Base-by-base conservation (phyloP, 1,140 invertebrate species). In the Oncopeltus fasciatus region DNA sequence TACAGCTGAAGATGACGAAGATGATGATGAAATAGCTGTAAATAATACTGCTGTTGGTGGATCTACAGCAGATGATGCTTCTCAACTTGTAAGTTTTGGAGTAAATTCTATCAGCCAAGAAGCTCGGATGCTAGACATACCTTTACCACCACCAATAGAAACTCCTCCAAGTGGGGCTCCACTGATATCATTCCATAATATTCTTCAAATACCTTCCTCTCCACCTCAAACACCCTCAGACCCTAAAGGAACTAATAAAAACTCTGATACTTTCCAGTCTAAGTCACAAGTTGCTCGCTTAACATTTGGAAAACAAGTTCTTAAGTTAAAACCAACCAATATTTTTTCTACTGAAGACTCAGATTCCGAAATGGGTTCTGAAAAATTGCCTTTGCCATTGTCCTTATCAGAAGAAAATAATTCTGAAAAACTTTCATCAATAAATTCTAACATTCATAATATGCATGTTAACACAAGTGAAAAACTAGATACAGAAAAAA, bases 51-150 rank as follows among this genome's bases (percentile, higher is more conserved):
- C n/a, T 33, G 57, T 27, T n/a, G 33, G 61, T 12, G 46, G 53
- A 5, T 57, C 61, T 27, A 51, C 43, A 12, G 18, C 57, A 11
- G 61, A 63, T 31, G 62, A 63, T 9, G 33, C n/a, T 38, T 63
- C 62, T 0, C 62, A 63, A 16, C 27, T 59, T 11, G 47, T 63
- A 12, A 63, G 62, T 51, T 63, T 63, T 38, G 62, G 62, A 18
- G 62, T 63, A 16, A 63, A 63, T 51, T 63, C 62, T 20, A 57
- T 51, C 2, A 63, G 62, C 20, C 51, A 63, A 46, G 62, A 63
- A 53, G 62, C 62, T 1, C 31, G 62, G 27, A 63, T 63, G 62
- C 57, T 63, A 2, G 62, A 63, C 46, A 63, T 63, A n/a, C 62
- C 62, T 8, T 20, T 59, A 11, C 62, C 62, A 12, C 62, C 57